Base-by-base conservation (phyloP, 2,797 vertebrate species). In the Ceryle rudis region DNA sequence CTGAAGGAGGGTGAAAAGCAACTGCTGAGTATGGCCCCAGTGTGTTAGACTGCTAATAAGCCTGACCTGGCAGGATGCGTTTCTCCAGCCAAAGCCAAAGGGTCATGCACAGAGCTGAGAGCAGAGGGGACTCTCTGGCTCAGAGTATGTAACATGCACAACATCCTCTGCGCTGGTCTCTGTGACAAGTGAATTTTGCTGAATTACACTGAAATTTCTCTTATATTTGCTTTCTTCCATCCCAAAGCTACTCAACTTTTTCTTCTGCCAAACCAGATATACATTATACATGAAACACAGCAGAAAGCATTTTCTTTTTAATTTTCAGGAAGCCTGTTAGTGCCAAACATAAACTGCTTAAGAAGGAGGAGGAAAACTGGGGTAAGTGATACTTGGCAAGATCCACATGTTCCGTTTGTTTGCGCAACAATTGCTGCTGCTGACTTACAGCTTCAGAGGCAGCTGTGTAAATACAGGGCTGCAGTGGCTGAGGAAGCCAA, bases 301-400 rank as follows among this genome's bases (percentile, higher is more conserved):
- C 29, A 47, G 72, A 95, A 94, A 93, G 80, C 47, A 64, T 42
- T 93, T 95, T 91, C 79, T 86, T 90, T 74, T 82, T 86, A 89
- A 95, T 94, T 93, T 95, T 90, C 67, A 57, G 83, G 64, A 87
- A 93, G 67, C 31, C 46, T 93, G 78, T 57, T 80, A 47, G 78
- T 95, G 90, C 88, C 93, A 96, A 95, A 67, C 47, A 67, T 84
- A 81, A 95, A 95, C 54, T 89, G 74, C 88, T 89, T 74, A 72
- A 91, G 85, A 47, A 88, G 46, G 26, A 82, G 67, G 37, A 94
- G 42, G 67, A 77, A 85, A 97, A 92, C 49, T 71, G 18, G 89
- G 72, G n/a, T 94, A 94, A 97, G 58, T 75, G 88, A 78, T 96
- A 95, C 94, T 95, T 96, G 96, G 93, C 94, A 96, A 80, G 94